A percentile compares a stretch with the other conserved stretches of the same genome.
Conservation (phyloP, 2,797 vertebrate species). For the Arnoldichthys spilopterus region DNA sequence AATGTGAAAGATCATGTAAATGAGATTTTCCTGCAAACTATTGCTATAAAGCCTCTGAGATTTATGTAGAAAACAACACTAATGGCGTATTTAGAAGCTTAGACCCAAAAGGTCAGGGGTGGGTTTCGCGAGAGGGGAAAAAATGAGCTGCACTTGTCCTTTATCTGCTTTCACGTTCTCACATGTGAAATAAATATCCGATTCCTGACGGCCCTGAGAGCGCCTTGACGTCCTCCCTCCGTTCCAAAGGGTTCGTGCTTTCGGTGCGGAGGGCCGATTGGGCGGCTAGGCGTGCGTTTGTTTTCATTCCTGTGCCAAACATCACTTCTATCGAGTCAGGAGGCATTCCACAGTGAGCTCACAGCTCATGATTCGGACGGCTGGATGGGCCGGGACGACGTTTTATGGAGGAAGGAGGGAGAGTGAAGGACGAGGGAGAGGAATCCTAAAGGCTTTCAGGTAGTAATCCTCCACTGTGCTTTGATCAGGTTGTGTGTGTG, state of each 20-base stretch:
- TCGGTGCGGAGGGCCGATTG: not conserved
- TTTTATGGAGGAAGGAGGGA: not conserved
- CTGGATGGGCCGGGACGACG: not conserved
- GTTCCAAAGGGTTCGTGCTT: not conserved
- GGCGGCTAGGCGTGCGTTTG: not conserved
- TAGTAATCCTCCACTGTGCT: conserved; percentile 34
- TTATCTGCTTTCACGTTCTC: conserved; percentile 19
- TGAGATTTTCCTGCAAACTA: no score
- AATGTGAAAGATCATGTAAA: no score
- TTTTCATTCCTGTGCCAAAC: conserved; percentile 6
- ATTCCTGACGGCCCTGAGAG: not conserved
- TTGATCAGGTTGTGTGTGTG: no score
- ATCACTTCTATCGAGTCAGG: not conserved
- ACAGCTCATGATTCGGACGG: conserved; percentile 19
- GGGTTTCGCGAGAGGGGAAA: not conserved
- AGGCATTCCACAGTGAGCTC: conserved; percentile 34
- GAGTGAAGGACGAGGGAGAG: not conserved
- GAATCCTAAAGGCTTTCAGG: conserved; percentile 21
- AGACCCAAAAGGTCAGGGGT: not conserved
- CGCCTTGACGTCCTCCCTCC: not conserved
- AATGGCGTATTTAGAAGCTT: not conserved
- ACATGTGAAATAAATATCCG: not conserved
- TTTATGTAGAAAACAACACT: not conserved
- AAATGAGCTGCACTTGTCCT: not conserved
- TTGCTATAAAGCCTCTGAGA: not conserved